Evolutionary conservation across 2,888 invertebrate species (phyloP).

Genomic region (Philereme transversata): DNA sequence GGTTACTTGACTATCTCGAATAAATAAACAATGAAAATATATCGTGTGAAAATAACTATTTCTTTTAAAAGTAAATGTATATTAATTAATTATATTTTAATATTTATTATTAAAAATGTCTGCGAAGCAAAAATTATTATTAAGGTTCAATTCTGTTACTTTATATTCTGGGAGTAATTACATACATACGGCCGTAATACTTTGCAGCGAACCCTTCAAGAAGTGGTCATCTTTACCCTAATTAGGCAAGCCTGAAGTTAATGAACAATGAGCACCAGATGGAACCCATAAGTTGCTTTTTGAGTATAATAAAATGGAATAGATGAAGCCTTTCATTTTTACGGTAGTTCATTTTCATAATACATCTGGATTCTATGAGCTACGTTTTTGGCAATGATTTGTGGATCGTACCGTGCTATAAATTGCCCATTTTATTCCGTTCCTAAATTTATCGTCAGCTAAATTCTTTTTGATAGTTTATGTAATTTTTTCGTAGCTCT

Average conservation of each 20-base stretch:
- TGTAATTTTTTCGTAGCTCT: too few species aligned
- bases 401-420: background rate
- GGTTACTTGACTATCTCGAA: too few species aligned
- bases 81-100: too few species aligned
- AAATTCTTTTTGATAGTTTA: background rate
- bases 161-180: conserved; percentile 40
- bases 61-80: too few species aligned
- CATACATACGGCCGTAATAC: conserved; percentile 46
- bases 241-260: conserved; percentile 31
- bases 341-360: conserved; percentile 9
- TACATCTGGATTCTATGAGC: conserved; percentile 5
- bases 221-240: conserved; percentile 30
- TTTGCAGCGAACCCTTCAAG: conserved; percentile 39
- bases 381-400: conserved; percentile 4
- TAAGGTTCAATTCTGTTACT: background rate
- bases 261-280: conserved; percentile 24
- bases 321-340: conserved; percentile 23
- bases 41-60: too few species aligned
- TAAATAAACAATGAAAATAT: too few species aligned
- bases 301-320: conserved; percentile 26
- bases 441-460: background rate
- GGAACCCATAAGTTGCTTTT: conserved; percentile 25
- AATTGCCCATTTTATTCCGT: background rate
- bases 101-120: too few species aligned
- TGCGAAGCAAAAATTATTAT: too few species aligned